Base-by-base conservation (phyloP, 1,140 invertebrate species). In the Drosophila kanapiae region DNA sequence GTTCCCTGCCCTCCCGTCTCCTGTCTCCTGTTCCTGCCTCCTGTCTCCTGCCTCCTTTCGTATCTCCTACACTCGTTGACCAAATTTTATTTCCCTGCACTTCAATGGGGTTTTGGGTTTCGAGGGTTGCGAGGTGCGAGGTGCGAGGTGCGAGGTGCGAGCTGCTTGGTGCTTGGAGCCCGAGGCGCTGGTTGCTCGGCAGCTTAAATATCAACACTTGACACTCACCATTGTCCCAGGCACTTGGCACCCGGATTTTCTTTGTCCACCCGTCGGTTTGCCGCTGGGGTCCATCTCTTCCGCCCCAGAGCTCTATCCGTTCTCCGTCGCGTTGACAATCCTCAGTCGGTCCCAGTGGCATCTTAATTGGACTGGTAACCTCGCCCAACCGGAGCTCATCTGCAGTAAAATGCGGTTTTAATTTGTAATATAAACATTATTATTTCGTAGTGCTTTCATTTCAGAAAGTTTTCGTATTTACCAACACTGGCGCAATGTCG, bases 121-220 rank as follows among this genome's bases (percentile, higher is more conserved):
- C 18, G 27, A 18, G 16, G 43, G 31, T 31, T 29, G 23, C 1
- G 45, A 42, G 57, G 48, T 43, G 31, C 7, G 38, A 10, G 56
- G 31, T n/a, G 40, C 5, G 11, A 13, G 27, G 16, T 29, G 61
- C 8, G 23, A 10, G 29, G 16, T 23, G 23, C 27, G 9, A 16
- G 37, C 23, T 45, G 38, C 37, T n/a, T n/a, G n/a, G n/a, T 23
- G 23, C 23, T 23, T 23, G 23, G 23, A 23, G 23, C 23, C 43
- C 45, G 7, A 42, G 75, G 74, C 29, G 8, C 43, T 71, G 67
- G 51, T 48, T 77, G 64, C 76, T 80, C 61, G 62, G 77, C 70
- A 63, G 77, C 80, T 77, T 87, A 72, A 86, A 87, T 83, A 88
- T 80, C 76, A 80, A 82, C 83, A 71, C 76, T 83, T 83, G 84